These are phyloP conservation scores for Oryzias sinensis DNA, from an alignment of 2,797 vertebrate species.

Conservation along the genomic window DNA sequence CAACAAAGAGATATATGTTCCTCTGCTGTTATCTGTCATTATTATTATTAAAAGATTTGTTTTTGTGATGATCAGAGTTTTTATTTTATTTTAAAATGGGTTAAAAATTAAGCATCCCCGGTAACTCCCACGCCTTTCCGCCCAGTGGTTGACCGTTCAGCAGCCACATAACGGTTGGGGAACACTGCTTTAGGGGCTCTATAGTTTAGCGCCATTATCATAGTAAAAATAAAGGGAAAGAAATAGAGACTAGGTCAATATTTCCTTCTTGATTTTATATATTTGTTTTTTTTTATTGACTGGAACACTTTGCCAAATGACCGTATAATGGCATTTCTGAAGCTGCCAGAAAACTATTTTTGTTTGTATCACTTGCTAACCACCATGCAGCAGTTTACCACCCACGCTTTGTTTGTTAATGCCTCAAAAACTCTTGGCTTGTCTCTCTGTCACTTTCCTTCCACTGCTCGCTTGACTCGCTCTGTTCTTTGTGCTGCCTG, in stretches of 20 bases:
- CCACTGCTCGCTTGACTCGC: conserved; percentile 32
- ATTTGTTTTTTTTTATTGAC: conserved; percentile 15
- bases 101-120: too few relatives aligned
- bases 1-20: too few relatives aligned
- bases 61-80: too few relatives aligned
- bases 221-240: too few relatives aligned
- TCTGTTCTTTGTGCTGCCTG: conserved; percentile 36
- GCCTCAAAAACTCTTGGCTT: conserved; percentile 40
- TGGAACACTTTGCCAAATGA: background rate
- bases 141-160: too few relatives aligned
- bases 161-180: too few relatives aligned
- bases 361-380: conserved; percentile 1
- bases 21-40: too few relatives aligned
- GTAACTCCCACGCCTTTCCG: too few relatives aligned
- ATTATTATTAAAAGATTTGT: too few relatives aligned
- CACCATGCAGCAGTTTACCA: conserved; percentile 2
- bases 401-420: conserved; percentile 16
- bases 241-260: conserved; percentile 4
- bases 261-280: conserved; percentile 7
- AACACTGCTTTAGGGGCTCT: too few relatives aligned
- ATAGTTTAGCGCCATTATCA: too few relatives aligned
- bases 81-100: too few relatives aligned
- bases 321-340: background rate
- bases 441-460: conserved; percentile 40
- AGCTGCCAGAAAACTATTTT: background rate